Conservation (phyloP, 2,113 vertebrate species). For the Panthera leo region DNA sequence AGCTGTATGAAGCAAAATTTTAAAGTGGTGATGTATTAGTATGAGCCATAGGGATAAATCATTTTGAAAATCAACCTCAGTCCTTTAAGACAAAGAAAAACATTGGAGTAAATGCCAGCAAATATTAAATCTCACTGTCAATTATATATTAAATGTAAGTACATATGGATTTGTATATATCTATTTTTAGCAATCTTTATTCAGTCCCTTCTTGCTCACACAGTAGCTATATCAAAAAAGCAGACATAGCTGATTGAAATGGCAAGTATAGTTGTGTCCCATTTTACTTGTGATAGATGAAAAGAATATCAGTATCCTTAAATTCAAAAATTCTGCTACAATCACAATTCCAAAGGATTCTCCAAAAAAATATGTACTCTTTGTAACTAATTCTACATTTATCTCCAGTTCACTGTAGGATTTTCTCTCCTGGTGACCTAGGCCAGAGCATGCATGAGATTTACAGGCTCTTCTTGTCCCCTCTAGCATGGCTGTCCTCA, state of each 20-base stretch:
- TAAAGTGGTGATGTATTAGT: constrained; percentile 65
- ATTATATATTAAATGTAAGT: constrained; percentile 77
- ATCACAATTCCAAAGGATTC: not conserved
- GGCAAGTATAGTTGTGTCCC: not conserved
- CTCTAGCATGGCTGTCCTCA: not conserved
- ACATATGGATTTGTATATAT: constrained; percentile 62
- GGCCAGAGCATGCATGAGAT: too few species aligned
- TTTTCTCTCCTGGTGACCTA: not conserved
- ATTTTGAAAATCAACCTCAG: constrained; percentile 72
- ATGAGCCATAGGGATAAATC: constrained; percentile 64
- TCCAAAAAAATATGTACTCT: not conserved
- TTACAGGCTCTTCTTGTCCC: not conserved
- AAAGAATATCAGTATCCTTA: constrained; percentile 5
- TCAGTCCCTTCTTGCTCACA: constrained; percentile 29
- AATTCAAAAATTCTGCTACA: constrained; percentile 8
- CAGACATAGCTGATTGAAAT: constrained; percentile 49
- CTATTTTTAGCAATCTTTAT: constrained; percentile 58
- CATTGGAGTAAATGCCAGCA: constrained; percentile 73
- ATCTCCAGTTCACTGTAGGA: not conserved
- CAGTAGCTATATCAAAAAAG: constrained; percentile 25
- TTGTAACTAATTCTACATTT: not conserved
- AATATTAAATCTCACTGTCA: constrained; percentile 79
- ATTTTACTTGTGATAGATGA: constrained; percentile 30
- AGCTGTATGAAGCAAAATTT: constrained; percentile 65
- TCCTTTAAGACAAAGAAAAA: constrained; percentile 74